Evolutionary conservation across 2,797 vertebrate species (phyloP), one percentile per base, ranked within the genome.

Genomic region (Agapornis canus): DNA sequence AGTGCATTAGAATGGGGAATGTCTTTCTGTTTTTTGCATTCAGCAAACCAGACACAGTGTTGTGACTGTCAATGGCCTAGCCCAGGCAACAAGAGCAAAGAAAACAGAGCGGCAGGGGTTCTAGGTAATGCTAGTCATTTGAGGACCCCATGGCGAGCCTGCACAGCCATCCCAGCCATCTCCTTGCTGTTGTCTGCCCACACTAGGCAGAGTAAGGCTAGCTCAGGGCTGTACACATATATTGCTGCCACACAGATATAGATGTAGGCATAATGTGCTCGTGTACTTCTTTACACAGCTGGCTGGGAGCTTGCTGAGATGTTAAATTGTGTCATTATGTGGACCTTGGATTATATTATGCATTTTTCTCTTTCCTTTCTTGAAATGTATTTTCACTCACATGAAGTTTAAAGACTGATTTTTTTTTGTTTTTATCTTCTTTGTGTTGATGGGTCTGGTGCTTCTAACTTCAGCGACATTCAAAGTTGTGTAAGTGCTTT

Each of bases 401-500:
- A 73, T 31, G 22, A 27, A 43, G 40, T 19, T 25, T 27, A 49
- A 86, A 86, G 66, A 31, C 16, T 9, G 10, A 19, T 49, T 14
- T 64, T 70, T 35, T 45, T 26, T 31, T 11, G 23, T 57, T 61
- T 49, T 14, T 71, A 75, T 93, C 57, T 91, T 79, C 37, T 83
- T n/a, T 66, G 47, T 82, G 51, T 64, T 68, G 69, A 90, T 92
- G 59, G 37, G 51, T 88, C 59, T 92, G 48, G 39, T 77, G 25
- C 29, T 91, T 84, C 48, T 60, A 45, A 39, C 40, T 82, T 82
- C 12, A 12, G 65, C 21, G 75, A 57, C 85, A 83, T 79, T 92
- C 49, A 26, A 32, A 92, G 64, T 91, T 92, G 48, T 86, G 91
- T 77, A 97, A 93, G 32, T 43, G 39, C 75, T 95, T 80, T 89